A percentile compares a stretch with the other conserved stretches of the same genome.
phyloP scores from a whole-genome alignment of 2,113 vertebrate genomes.

The Cebidichthys violaceus region DNA sequence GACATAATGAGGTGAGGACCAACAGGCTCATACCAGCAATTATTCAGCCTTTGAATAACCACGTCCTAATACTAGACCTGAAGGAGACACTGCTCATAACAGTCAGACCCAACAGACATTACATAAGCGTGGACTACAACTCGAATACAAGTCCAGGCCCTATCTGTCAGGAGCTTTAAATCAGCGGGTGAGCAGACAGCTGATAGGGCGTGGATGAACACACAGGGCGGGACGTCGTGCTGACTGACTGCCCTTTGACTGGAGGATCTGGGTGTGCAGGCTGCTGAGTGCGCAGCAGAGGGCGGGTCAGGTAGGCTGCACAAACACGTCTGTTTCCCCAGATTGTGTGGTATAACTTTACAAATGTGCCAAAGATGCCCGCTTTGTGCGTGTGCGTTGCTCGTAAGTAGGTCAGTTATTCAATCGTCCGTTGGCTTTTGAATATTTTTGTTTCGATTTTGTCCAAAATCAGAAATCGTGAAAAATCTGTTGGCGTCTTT shows the following conservation, averaged over 20 bases:
- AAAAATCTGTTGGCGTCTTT: neutral
- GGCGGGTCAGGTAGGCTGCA: constrained; percentile 48
- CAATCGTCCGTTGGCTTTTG: neutral
- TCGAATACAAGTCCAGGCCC: neutral
- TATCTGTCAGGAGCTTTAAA: neutral
- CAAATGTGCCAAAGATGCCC: fast-evolving
- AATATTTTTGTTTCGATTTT: neutral
- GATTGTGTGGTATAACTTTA: neutral
- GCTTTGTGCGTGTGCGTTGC: fast-evolving
- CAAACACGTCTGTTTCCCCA: neutral
- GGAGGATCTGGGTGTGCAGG: constrained; percentile 10
- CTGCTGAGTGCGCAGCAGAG: constrained; percentile 24
- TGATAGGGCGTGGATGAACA: constrained; percentile 29
- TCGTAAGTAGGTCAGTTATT: neutral
- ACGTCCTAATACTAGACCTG: neutral
- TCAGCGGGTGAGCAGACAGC: neutral
- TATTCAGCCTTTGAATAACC: neutral
- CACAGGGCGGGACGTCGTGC: constrained; percentile 17
- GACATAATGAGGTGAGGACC: neutral
- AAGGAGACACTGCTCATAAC: neutral
- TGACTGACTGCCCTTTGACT: constrained; percentile 27
- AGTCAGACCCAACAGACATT: constrained; percentile 22
- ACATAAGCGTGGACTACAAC: constrained; percentile 23
- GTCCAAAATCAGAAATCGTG: neutral
- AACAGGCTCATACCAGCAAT: neutral